Evolutionary conservation across 2,888 invertebrate species (phyloP).

Genomic region (Neoitamus cyanurus): DNA sequence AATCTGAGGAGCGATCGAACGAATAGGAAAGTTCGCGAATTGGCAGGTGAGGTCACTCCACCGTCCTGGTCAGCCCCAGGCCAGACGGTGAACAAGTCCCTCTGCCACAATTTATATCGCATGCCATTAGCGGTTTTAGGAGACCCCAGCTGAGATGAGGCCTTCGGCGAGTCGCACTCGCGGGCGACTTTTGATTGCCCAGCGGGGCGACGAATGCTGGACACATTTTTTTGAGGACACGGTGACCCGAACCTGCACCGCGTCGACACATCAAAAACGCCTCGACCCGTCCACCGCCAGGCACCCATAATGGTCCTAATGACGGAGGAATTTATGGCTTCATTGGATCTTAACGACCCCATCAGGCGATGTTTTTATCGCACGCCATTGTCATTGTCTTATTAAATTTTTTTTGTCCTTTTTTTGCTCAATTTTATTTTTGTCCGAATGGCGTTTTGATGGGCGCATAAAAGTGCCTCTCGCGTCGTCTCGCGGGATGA

Average conservation of each 20-base stretch:
- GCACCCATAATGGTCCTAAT: conserved; percentile 11
- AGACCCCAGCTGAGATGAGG: not conserved
- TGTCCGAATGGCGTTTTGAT: conserved; percentile 35
- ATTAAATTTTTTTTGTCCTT: conserved; percentile 12
- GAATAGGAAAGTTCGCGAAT: not conserved
- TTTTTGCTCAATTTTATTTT: conserved; percentile 20
- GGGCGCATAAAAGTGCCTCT: conserved; percentile 17
- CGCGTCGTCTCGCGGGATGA: not conserved
- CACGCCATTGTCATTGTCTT: conserved; percentile 22
- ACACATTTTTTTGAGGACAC: not conserved
- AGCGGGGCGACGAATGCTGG: not conserved
- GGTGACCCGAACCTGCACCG: too few relatives aligned
- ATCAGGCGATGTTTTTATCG: conserved; percentile 7
- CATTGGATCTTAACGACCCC: not conserved
- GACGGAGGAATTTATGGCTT: conserved; percentile 12
- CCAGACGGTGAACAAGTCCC: not conserved
- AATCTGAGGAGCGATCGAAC: not conserved
- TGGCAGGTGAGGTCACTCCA: not conserved
- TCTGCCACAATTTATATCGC: not conserved
- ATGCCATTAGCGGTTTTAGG: not conserved
- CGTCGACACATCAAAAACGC: not conserved
- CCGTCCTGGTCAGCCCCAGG: not conserved
- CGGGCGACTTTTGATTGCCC: not conserved
- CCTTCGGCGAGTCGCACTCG: not conserved
- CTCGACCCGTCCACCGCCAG: not conserved